Percentiles rank a stretch among this genome's conserved stretches.
Conservation (phyloP, 2,888 invertebrate species). For the Lissocephala sabroskyi region DNA sequence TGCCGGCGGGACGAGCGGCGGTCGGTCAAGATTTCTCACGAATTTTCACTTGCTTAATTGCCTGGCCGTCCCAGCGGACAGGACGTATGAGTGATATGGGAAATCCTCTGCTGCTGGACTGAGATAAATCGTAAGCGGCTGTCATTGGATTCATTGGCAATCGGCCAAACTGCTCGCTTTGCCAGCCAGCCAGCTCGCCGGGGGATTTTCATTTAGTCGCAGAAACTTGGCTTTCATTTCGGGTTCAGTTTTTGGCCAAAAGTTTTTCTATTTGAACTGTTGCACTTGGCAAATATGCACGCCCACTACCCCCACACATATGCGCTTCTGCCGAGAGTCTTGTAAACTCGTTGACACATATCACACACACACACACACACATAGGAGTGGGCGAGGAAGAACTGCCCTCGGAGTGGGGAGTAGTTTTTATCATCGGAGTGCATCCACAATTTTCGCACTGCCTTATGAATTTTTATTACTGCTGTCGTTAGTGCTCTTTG, state of each 20-base stretch:
- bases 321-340: not conserved
- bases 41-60: conserved; percentile 32
- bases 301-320: conserved; percentile 15
- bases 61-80: conserved; percentile 17
- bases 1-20: too few relatives aligned
- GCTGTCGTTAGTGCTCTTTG: conserved; percentile 58
- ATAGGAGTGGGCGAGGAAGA: not conserved
- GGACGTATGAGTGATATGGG: too few relatives aligned
- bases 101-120: too few relatives aligned
- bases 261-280: not conserved
- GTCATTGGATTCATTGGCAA: too few relatives aligned
- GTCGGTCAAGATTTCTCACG: too few relatives aligned
- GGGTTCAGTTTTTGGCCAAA: conserved; percentile 1
- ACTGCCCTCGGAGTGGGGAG: conserved; percentile 2
- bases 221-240: conserved; percentile 4
- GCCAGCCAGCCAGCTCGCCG: too few relatives aligned
- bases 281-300: conserved; percentile 9
- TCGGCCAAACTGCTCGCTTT: too few relatives aligned
- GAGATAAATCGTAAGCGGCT: too few relatives aligned
- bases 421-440: conserved; percentile 7
- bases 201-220: too few relatives aligned
- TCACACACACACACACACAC: conserved; percentile 12
- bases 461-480: conserved; percentile 62
- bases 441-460: conserved; percentile 14
- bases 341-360: conserved; percentile 11